Evolutionary conservation across 2,888 invertebrate species (phyloP), one percentile per base, ranked within the genome.

Genomic region (Caradrina clavipalpis): DNA sequence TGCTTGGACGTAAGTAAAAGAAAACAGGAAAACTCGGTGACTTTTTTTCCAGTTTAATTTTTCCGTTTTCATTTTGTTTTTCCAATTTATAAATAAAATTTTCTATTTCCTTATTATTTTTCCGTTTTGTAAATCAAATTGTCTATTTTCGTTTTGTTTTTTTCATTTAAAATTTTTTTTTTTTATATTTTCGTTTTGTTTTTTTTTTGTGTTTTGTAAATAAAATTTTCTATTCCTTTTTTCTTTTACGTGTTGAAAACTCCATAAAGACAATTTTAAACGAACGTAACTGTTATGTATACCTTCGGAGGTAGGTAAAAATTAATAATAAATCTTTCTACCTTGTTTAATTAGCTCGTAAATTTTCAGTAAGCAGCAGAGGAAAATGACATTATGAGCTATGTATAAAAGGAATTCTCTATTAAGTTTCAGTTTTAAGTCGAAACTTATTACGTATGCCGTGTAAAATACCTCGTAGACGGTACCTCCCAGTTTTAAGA

Each of bases 371-470:
- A 62, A 70, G 53, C 50, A 56, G 22, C 47, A 59, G 62, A 69
- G 47, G 62, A 55, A 56, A 65, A 67, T 58, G 78, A 56, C 65
- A 72, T 66, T 64, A 73, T 72, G 69, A 72, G 67, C 67, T 55
- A 62, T 70, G 61, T 58, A 70, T 66, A 81, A 81, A 83, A 60
- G 72, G 75, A 81, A 81, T 83, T 75, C 26, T 50, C 17, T 67
- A 83, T 68, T 59, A 73, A 54, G n/a, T n/a, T 15, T 31, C 60
- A 26, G 26, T 47, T 57, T 15, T 11, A 6, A 56, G 39, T 62
- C 39, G 22, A 57, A 73, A 80, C 58, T 59, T 76, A 82, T 82
- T 82, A 81, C 31, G 63, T 70, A 81, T 82, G 67, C 77, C 17
- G 57, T 67, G 31, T 72, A 39, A 69, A 58, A 69, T 51, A 35